Evolutionary conservation across 2,888 invertebrate species (phyloP), one percentile per base, ranked within the genome.

Genomic region (Pantelozetes paolii): DNA sequence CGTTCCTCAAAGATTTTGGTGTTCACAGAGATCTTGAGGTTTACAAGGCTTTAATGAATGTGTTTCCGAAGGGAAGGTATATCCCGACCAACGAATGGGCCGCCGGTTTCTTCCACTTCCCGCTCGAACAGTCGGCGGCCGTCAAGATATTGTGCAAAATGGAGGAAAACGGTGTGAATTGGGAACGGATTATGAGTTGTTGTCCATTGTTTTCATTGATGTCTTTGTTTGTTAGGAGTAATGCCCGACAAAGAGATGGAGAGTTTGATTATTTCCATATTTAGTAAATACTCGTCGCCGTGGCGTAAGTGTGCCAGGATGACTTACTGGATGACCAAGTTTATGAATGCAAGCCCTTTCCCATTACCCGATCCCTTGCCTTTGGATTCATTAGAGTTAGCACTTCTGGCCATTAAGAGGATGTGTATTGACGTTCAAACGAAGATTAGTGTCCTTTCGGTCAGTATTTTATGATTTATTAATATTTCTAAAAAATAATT

Each of bases 61-160:
- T 95, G 54, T 85, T 97, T 82, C 94, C 95, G 0, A 91, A 94
- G 83, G 92, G 93, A 59, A 90, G 88, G 82, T 90, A 94, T 83
- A 88, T 96, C 77, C 89, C 98, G 0, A 84, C 83, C 45, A 94
- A 91, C 81, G 83, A 89, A 59, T 88, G 92, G 82, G 92, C 96
- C 85, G 88, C 89, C 0, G 93, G 94, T 82, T 91, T 95, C 79
- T 87, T 90, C 88, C 94, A 96, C 82, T 97, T 91, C 84, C 95
- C 96, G 0, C 92, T 92, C 81, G 98, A 99, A 80, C 98, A 99
- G 80, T 90, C 94, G 77, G 93, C 94, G 83, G 90, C 90, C 50
- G 88, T 95, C n/a, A 91, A 91, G 81, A 81, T 99, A 71, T 83
- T 97, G 32, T 90, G 92, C 79, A 90, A 94, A 85, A 99, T 99